These are phyloP conservation scores for Myanophis thanlyinensis DNA, from an alignment of 2,113 vertebrate species.

Conservation along the genomic window DNA sequence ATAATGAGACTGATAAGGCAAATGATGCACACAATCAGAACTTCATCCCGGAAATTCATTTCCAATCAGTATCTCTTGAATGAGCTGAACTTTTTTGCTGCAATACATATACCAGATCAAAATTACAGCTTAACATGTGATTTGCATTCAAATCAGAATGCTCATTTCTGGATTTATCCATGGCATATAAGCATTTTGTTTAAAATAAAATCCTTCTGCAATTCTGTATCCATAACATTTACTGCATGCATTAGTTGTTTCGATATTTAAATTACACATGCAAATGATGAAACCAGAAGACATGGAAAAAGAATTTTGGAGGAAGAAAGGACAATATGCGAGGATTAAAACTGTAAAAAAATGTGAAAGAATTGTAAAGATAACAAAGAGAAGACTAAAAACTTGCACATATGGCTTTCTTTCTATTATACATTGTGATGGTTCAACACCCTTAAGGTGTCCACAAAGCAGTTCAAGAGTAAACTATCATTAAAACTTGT, in stretches of 20 bases:
- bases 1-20: slow-evolving; percentile 35
- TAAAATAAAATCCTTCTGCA: background rate
- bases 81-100: background rate
- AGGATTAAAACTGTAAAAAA: background rate
- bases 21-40: slow-evolving; percentile 1
- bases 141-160: slow-evolving; percentile 14
- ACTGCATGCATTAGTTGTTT: background rate
- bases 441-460: background rate
- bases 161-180: slow-evolving; percentile 13
- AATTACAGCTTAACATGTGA: background rate
- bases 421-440: background rate
- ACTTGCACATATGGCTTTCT: background rate
- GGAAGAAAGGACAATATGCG: background rate
- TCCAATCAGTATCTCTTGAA: slow-evolving; percentile 24
- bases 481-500: background rate
- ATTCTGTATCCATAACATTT: slow-evolving; percentile 4
- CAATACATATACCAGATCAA: slow-evolving; percentile 25
- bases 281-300: background rate
- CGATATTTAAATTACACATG: slow-evolving; percentile 3
- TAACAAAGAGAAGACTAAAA: background rate
- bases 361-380: background rate
- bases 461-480: background rate
- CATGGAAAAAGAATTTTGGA: background rate
- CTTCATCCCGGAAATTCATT: slow-evolving; percentile 30
- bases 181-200: background rate